Base-by-base conservation (phyloP, 2,888 invertebrate species). In the Congeria kusceri region DNA sequence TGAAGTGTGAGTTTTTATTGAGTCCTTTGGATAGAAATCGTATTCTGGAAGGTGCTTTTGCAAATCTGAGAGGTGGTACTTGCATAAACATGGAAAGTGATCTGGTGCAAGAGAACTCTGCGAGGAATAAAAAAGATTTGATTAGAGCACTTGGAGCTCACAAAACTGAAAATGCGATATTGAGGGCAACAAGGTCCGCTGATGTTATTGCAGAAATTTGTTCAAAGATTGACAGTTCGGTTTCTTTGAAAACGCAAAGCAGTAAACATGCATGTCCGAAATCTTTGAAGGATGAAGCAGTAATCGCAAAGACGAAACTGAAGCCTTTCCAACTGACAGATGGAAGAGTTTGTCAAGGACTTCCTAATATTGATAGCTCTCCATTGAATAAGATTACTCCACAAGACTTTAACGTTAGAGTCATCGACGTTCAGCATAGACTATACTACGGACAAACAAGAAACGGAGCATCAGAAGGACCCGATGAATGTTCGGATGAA, bases 71-170 rank as follows among this genome's bases (percentile, higher is more conserved):
- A 47, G 77, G 75, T 15, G 77, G 77, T 9, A 39, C 11, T 7
- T 61, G 69, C 2, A 29, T 46, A 7, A 78, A 69, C 44, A 53
- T 74, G 13, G 77, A 77, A 29, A 61, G 58, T 44, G 80, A 80
- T 29, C 56, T 80, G 9, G 73, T 73, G 4, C 77, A 80, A 46
- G 77, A 80, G 46, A 67, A 80, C 23, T 44, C 63, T 57, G 69
- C 77, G 9, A 13, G 66, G 20, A 63, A 69, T 15, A 65, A 77
- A 25, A 73, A 80, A 59, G 61, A 61, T 9, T 29, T 77, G 7
- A 80, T 80, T 11, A 72, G 28, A 23, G 15, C 63, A n/a, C 62
- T 80, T 4, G 73, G 69, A 4, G 67, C 73, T 5, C 73, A 74
- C 25, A 77, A 80, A 57, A 65, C 46, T 0, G 58, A 77, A 18